These are phyloP conservation scores for Grallaria varia DNA, from an alignment of 2,113 vertebrate genomes.

Conservation along the genomic window DNA sequence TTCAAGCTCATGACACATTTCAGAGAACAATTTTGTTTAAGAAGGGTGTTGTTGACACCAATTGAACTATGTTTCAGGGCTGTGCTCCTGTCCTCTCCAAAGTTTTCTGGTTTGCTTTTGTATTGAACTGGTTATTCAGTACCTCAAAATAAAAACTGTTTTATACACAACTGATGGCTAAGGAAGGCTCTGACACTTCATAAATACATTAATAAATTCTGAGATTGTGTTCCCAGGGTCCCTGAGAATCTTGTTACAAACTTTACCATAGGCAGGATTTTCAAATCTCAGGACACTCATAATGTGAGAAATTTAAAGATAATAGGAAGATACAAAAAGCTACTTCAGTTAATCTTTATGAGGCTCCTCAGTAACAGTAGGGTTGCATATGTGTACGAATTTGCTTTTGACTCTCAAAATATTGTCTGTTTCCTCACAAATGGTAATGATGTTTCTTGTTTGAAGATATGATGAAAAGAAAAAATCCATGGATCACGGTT, in stretches of 20 bases:
- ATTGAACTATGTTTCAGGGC: background rate
- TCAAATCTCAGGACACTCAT: background rate
- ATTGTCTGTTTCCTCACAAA: background rate
- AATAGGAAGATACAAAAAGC: background rate
- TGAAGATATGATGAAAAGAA: constrained; percentile 82
- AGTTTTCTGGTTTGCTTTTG: background rate
- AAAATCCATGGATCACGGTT: constrained; percentile 77
- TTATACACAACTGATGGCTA: background rate
- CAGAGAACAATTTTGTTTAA: background rate
- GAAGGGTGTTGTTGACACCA: background rate
- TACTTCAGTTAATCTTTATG: background rate
- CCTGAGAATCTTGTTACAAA: background rate
- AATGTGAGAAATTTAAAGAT: background rate
- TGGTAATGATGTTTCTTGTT: background rate
- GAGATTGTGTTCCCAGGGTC: background rate
- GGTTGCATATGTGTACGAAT: background rate
- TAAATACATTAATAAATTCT: background rate
- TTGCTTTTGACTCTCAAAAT: background rate
- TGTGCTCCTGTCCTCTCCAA: background rate
- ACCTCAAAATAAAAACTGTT: background rate
- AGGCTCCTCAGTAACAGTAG: background rate
- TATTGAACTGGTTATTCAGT: background rate
- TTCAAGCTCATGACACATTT: background rate
- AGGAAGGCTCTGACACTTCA: background rate
- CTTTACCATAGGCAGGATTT: background rate